Percentiles rank a stretch among this genome's conserved stretches.
These are phyloP conservation scores for Cliona cf. orientalis DNA, from an alignment of 37 sponge, comb jelly and placozoan genomes.

Conservation along the genomic window DNA sequence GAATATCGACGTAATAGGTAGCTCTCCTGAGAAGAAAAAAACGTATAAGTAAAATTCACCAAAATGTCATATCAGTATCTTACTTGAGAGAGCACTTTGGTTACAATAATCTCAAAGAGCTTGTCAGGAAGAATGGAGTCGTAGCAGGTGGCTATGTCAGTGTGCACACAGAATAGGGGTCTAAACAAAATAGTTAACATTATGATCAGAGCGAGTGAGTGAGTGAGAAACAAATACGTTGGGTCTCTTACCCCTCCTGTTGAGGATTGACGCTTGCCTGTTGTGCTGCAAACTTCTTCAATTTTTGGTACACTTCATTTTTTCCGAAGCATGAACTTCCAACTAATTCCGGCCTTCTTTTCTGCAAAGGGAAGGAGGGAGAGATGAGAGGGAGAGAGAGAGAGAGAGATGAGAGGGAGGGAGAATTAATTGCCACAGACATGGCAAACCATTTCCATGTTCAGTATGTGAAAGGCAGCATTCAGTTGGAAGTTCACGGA, in stretches of 20 bases:
- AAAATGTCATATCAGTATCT: no score
- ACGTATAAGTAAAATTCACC: no score
- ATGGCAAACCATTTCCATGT: conserved; percentile 64
- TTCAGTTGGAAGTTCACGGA: conserved; percentile 49
- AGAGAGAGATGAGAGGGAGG: no score
- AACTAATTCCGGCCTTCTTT: neutral
- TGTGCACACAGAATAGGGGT: conserved; percentile 28
- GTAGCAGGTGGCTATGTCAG: conserved; percentile 49
- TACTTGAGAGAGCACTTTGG: conserved; percentile 14
- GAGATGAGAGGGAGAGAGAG: no score
- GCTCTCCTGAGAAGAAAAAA: conserved; percentile 32
- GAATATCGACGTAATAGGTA: conserved; percentile 40
- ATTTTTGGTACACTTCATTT: conserved; percentile 47
- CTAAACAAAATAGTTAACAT: no score
- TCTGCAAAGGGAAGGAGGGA: no score
- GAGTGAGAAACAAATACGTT: no score
- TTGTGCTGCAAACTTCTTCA: conserved; percentile 40
- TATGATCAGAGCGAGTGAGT: no score
- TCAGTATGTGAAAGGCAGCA: conserved; percentile 57
- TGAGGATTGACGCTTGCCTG: conserved; percentile 1
- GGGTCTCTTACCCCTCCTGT: neutral
- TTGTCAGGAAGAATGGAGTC: conserved; percentile 43
- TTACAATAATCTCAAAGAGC: conserved; percentile 18
- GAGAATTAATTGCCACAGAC: no score
- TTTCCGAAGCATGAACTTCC: conserved; percentile 49